Conservation (phyloP, 2,888 invertebrate genomes). For the Seladonia tumulorum region DNA sequence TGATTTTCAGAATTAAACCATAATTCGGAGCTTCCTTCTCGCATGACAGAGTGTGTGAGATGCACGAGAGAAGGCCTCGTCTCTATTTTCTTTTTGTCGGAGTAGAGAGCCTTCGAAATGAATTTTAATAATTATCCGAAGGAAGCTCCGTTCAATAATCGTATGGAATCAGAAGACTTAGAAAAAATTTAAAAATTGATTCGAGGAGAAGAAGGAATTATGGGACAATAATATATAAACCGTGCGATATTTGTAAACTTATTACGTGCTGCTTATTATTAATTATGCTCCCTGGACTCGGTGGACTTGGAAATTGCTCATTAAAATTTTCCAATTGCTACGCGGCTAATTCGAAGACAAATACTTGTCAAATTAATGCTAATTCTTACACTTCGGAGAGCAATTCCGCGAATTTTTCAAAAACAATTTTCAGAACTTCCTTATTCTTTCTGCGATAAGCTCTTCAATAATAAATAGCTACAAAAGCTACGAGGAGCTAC, state of each 20-base stretch:
- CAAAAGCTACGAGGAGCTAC: background rate
- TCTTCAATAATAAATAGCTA: background rate
- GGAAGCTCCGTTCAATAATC: constrained; percentile 47
- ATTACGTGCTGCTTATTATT: too few relatives aligned
- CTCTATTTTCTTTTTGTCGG: background rate
- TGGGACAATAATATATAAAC: too few relatives aligned
- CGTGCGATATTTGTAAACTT: too few relatives aligned
- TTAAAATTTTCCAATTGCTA: too few relatives aligned
- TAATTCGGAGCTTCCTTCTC: constrained; percentile 33
- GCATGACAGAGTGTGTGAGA: constrained; percentile 26
- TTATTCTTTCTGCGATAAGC: too few relatives aligned
- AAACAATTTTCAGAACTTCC: too few relatives aligned
- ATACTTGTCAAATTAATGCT: too few relatives aligned
- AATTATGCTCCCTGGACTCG: too few relatives aligned
- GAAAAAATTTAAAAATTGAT: background rate
- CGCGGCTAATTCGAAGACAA: too few relatives aligned
- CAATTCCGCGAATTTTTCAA: too few relatives aligned
- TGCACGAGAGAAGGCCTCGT: background rate
- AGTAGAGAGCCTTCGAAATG: background rate
- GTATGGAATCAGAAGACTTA: background rate
- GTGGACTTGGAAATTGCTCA: too few relatives aligned
- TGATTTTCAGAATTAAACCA: background rate
- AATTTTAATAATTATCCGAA: constrained; percentile 4
- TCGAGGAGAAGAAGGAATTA: background rate
- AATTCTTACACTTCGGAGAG: too few relatives aligned